These are phyloP conservation scores for Rotaria magnacalcarata DNA, from an alignment of 2,888 invertebrate species.

Conservation along the genomic window DNA sequence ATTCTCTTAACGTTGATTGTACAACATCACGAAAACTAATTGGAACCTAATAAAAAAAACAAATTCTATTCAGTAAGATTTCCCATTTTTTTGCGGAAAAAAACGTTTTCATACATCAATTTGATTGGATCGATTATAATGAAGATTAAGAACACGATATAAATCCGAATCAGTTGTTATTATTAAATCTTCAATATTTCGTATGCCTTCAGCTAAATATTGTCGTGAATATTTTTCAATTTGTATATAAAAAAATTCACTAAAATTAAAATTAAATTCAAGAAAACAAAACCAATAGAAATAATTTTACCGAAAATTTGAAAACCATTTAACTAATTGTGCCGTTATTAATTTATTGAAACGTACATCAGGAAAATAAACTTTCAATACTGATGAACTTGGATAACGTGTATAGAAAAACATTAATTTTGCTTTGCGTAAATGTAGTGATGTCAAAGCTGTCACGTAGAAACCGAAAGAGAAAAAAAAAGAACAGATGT, in stretches of 20 bases:
- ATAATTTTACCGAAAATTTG: conserved; percentile 85
- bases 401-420: conserved; percentile 99
- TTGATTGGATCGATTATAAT: conserved; percentile 63
- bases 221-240: conserved; percentile 99
- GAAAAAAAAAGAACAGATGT: neutral
- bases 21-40: conserved; percentile 92
- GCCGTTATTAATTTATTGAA: conserved; percentile 99
- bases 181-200: conserved; percentile 82
- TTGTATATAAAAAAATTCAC: conserved; percentile 99
- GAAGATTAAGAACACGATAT: conserved; percentile 92
- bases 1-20: conserved; percentile 93
- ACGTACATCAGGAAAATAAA: conserved; percentile 99
- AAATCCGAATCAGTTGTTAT: conserved; percentile 92
- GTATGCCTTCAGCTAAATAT: conserved; percentile 90
- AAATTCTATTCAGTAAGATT: neutral
- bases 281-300: neutral
- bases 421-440: conserved; percentile 99
- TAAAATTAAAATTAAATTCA: conserved; percentile 58
- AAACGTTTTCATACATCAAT: conserved; percentile 53
- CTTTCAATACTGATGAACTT: conserved; percentile 94
- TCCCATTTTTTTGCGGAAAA: conserved; percentile 55
- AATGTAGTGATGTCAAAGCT: conserved; percentile 90
- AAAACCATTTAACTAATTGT: conserved; percentile 99
- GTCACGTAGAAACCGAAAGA: conserved; percentile 36
- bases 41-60: conserved; percentile 73